Evolutionary conservation across 2,113 vertebrate genomes (phyloP).

Genomic region (Hemibagrus wyckioides): DNA sequence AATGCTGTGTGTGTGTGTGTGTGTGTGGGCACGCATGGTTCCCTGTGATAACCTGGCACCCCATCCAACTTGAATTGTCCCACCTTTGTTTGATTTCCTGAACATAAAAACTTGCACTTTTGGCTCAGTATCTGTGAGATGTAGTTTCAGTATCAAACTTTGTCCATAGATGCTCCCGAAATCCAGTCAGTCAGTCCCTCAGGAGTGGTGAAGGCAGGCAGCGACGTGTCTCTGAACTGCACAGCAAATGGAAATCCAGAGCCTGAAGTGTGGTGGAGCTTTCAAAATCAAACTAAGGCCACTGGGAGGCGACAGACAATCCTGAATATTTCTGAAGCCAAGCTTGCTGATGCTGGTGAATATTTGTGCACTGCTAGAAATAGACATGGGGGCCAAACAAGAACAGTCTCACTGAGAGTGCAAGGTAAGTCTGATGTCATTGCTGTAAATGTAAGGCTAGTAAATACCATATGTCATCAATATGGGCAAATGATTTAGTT

Average conservation of each 20-base stretch:
- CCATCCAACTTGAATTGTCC: not conserved
- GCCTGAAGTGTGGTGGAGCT: conserved; percentile 28
- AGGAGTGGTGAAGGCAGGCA: not conserved
- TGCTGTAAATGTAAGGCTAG: not conserved
- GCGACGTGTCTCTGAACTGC: conserved; percentile 57
- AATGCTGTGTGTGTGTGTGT: not conserved
- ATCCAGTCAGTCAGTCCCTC: not conserved
- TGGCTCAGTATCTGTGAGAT: not conserved
- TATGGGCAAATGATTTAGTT: not conserved
- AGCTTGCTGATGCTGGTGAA: conserved; percentile 57
- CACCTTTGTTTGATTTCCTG: not conserved
- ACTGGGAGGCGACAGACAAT: conserved; percentile 40
- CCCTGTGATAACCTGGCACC: not conserved
- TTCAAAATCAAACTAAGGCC: conserved; percentile 30
- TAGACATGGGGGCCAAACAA: conserved; percentile 44
- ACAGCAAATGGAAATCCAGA: conserved; percentile 61
- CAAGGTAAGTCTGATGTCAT: conserved; percentile 48
- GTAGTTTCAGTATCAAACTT: not conserved
- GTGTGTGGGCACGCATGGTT: not conserved
- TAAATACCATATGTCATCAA: not conserved
- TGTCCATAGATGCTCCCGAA: conserved; percentile 58
- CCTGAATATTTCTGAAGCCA: conserved; percentile 56
- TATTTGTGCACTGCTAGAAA: conserved; percentile 68
- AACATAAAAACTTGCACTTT: not conserved
- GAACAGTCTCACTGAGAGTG: conserved; percentile 45